Conservation (phyloP, 1,140 invertebrate genomes). For the Oryctes rhinoceros region DNA sequence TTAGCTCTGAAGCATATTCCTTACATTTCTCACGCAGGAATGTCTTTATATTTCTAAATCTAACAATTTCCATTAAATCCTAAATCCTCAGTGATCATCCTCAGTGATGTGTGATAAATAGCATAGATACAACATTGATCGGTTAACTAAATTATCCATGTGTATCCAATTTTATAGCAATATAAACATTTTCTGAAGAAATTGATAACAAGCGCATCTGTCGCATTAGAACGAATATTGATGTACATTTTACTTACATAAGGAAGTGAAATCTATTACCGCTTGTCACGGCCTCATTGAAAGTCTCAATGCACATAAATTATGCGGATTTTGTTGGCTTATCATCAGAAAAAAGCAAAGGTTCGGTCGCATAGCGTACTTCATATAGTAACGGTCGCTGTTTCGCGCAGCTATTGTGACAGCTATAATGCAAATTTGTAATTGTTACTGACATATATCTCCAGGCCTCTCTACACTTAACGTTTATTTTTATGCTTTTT, state of each 20-base stretch:
- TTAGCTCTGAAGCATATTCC: too few relatives aligned
- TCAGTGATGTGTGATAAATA: neutral
- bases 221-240: neutral
- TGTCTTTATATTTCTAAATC: too few relatives aligned
- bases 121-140: neutral
- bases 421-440: conserved; percentile 28
- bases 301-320: conserved; percentile 6
- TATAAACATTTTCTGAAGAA: neutral
- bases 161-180: neutral
- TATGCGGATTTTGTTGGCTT: conserved; percentile 22
- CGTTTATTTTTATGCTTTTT: neutral
- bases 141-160: neutral
- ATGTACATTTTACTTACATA: neutral
- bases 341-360: conserved; percentile 7
- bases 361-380: neutral
- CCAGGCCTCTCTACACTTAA: neutral
- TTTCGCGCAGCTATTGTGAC: conserved; percentile 8
- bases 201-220: neutral
- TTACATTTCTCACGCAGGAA: too few relatives aligned
- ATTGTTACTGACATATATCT: conserved; percentile 28
- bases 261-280: neutral
- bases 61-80: too few relatives aligned
- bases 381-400: conserved; percentile 7
- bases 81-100: too few relatives aligned
- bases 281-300: conserved; percentile 4